Evolutionary conservation across 2,113 vertebrate species (phyloP).

Genomic region (Lonchura striata): DNA sequence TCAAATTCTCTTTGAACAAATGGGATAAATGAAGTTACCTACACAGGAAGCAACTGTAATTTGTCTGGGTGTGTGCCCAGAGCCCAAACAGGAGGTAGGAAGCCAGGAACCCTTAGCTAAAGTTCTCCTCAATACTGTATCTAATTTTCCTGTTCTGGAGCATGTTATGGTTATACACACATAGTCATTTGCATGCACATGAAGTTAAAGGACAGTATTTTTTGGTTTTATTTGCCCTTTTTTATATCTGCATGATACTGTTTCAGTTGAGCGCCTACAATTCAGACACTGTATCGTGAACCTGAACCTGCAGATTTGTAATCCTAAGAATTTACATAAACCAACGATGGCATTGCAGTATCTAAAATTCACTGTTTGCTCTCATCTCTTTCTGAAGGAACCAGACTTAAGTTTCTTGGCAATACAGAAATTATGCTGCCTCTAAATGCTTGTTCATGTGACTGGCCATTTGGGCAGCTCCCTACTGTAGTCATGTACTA

Average conservation of each 20-base stretch:
- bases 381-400: background rate
- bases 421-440: background rate
- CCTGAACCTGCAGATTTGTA: background rate
- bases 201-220: background rate
- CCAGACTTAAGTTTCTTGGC: background rate
- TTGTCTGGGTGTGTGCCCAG: background rate
- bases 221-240: background rate
- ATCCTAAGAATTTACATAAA: background rate
- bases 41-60: background rate
- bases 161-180: background rate
- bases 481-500: background rate
- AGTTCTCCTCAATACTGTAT: background rate
- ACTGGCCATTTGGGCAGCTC: background rate
- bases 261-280: background rate
- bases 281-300: background rate
- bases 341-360: background rate
- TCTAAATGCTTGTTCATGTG: background rate
- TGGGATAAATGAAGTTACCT: background rate
- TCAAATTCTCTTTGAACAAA: background rate
- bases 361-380: background rate
- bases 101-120: background rate
- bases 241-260: background rate
- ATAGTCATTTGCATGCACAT: accelerated
- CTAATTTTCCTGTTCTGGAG: background rate
- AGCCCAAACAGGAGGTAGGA: background rate